A percentile compares a stretch with the other conserved stretches of the same genome.
phyloP scores from a whole-genome alignment of 2,888 invertebrate species.

The Galerucella nymphaeae region DNA sequence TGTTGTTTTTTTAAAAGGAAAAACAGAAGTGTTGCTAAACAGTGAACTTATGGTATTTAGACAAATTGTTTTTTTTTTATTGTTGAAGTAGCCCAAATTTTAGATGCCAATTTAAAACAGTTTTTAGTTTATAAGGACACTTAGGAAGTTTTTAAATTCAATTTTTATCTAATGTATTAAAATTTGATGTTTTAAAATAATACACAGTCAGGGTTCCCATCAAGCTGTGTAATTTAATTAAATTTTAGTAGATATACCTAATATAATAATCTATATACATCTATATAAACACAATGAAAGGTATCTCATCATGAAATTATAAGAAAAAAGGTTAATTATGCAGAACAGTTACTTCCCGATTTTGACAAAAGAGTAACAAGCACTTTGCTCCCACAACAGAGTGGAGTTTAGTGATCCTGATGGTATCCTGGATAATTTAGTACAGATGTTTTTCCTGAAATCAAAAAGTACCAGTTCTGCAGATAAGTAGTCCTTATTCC shows the following conservation, averaged over 20 bases:
- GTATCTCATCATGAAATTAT: conserved; percentile 10
- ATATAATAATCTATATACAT: conserved; percentile 10
- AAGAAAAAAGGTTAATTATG: not conserved
- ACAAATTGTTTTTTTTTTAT: conserved; percentile 31
- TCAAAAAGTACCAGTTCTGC: too few species aligned
- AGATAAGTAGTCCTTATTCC: conserved; percentile 1
- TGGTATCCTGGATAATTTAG: too few species aligned
- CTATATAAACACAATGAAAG: conserved; percentile 9
- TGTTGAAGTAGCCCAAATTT: conserved; percentile 37
- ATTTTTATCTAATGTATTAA: conserved; percentile 32
- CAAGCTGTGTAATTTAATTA: conserved; percentile 29
- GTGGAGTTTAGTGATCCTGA: too few species aligned
- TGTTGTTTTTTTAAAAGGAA: conserved; percentile 99
- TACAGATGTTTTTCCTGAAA: too few species aligned
- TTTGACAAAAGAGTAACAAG: too few species aligned
- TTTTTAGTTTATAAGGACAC: conserved; percentile 26
- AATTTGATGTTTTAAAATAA: conserved; percentile 26
- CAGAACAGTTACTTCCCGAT: too few species aligned
- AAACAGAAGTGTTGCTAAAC: conserved; percentile 78
- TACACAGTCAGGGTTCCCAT: conserved; percentile 40
- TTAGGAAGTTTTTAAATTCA: conserved; percentile 25
- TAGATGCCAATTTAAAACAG: conserved; percentile 25
- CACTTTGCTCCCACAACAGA: too few species aligned
- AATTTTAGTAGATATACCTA: conserved; percentile 20
- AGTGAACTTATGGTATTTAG: conserved; percentile 49